Percentiles rank a stretch among this genome's conserved stretches.
phyloP scores from a whole-genome alignment of 1,140 invertebrate genomes.

The Drosophila kanapiae region DNA sequence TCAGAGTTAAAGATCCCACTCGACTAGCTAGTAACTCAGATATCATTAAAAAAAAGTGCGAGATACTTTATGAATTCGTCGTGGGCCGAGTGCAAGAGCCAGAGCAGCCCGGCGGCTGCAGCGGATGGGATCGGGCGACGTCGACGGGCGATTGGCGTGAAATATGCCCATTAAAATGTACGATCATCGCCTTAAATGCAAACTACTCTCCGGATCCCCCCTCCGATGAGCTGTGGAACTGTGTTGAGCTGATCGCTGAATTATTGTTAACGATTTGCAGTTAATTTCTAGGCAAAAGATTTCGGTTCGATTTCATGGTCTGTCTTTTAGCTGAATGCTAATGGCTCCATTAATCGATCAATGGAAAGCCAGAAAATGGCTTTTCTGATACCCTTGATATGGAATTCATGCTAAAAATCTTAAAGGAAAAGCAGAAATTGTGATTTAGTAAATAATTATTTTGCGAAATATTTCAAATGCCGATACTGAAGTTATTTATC shows the following conservation, averaged over 20 bases:
- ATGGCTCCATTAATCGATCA: conserved; percentile 65
- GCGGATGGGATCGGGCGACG: conserved; percentile 8
- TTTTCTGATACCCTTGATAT: background rate
- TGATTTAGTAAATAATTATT: background rate
- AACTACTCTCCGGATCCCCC: conserved; percentile 28
- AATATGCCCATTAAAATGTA: conserved; percentile 72
- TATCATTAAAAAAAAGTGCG: conserved; percentile 81
- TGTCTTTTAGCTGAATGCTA: conserved; percentile 72
- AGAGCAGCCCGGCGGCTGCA: conserved; percentile 3
- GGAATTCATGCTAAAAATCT: background rate
- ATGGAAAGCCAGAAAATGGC: conserved; percentile 14
- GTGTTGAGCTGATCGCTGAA: conserved; percentile 44
- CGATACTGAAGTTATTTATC: background rate
- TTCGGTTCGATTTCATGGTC: conserved; percentile 61
- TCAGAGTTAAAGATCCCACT: conserved; percentile 48
- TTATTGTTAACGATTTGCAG: conserved; percentile 81
- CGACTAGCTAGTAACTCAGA: conserved; percentile 73
- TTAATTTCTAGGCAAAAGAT: conserved; percentile 67
- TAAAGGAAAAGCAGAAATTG: background rate
- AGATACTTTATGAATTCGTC: conserved; percentile 83
- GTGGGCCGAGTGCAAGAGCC: conserved; percentile 54
- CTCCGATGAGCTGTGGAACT: conserved; percentile 11
- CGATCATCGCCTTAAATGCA: conserved; percentile 67
- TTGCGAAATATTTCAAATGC: background rate
- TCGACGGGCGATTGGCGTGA: conserved; percentile 53